phyloP scores from a whole-genome alignment of 2,888 invertebrate species.

The Ornithoptera alexandrae region DNA sequence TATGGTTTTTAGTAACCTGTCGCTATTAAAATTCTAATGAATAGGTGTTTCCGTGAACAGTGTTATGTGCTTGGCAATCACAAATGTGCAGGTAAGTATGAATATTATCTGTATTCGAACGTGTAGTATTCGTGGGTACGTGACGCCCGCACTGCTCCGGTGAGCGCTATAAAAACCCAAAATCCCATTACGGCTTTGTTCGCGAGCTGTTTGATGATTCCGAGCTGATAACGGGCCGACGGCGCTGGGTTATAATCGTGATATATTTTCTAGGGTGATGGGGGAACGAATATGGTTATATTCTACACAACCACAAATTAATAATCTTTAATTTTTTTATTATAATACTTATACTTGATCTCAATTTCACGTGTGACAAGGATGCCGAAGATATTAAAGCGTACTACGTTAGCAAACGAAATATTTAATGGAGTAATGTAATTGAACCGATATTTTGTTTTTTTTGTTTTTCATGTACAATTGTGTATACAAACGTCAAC shows the following conservation, averaged over 20 bases:
- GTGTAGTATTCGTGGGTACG: constrained; percentile 5
- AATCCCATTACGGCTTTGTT: constrained; percentile 22
- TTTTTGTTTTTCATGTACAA: too few species aligned
- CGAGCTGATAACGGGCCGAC: constrained; percentile 7
- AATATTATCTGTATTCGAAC: constrained; percentile 1
- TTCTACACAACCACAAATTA: not conserved
- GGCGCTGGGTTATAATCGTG: not conserved
- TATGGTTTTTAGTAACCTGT: not conserved
- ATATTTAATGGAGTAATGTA: too few species aligned
- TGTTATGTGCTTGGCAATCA: constrained; percentile 3
- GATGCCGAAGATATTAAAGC: too few species aligned
- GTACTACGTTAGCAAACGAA: too few species aligned
- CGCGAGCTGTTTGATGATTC: constrained; percentile 15
- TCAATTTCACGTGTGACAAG: too few species aligned
- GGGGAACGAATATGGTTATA: not conserved
- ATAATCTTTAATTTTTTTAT: too few species aligned
- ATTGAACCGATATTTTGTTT: too few species aligned
- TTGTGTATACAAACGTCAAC: too few species aligned
- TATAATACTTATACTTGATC: too few species aligned
- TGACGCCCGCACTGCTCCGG: constrained; percentile 4
- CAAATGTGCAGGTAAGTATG: not conserved
- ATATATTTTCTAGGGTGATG: not conserved
- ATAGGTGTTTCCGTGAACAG: not conserved
- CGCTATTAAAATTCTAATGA: too few species aligned
- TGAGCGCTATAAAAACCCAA: constrained; percentile 16